Evolutionary conservation across 2,113 vertebrate species (phyloP).

Genomic region (Grantiella picta): DNA sequence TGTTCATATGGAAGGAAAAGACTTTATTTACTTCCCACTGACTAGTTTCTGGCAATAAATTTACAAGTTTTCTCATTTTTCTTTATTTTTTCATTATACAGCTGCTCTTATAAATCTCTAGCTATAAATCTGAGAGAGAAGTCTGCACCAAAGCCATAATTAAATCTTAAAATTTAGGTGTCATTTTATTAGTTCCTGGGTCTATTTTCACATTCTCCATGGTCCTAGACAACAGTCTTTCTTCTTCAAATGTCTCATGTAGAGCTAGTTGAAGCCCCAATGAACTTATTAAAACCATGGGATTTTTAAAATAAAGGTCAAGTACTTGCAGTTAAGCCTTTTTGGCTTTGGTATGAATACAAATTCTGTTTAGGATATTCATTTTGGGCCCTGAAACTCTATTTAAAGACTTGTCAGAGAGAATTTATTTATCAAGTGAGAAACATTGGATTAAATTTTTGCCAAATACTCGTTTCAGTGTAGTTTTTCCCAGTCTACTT

Average conservation of each 20-base stretch:
- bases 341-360: background rate
- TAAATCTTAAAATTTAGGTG: background rate
- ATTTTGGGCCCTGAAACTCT: background rate
- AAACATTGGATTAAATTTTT: background rate
- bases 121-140: conserved; percentile 8
- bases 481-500: background rate
- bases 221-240: background rate
- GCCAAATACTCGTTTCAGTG: background rate
- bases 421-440: background rate
- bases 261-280: background rate
- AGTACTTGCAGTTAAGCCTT: background rate
- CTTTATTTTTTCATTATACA: background rate
- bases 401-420: background rate
- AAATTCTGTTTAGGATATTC: background rate
- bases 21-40: conserved; percentile 8
- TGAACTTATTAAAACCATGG: background rate
- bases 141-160: background rate
- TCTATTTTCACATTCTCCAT: background rate
- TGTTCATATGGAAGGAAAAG: background rate
- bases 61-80: background rate
- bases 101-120: conserved; percentile 39
- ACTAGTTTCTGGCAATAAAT: conserved; percentile 3
- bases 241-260: background rate
- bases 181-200: background rate
- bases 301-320: background rate